phyloP scores from a whole-genome alignment of 2,797 vertebrate genomes.

The Labeo calbasu region DNA sequence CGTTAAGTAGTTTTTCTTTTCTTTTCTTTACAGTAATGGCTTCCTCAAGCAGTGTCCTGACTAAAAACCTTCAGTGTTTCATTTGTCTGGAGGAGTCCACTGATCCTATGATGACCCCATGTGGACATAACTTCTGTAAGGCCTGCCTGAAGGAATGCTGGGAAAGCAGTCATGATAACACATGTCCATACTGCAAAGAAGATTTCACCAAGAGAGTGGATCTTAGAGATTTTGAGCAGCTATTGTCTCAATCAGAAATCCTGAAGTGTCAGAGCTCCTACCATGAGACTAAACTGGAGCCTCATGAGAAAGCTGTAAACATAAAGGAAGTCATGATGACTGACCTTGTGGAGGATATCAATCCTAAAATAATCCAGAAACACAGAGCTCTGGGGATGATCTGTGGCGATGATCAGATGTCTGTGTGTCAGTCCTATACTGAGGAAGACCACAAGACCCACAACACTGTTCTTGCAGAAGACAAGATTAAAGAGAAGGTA shows the following conservation, averaged over 20 bases:
- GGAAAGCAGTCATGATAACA: constrained; percentile 3
- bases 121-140: constrained; percentile 51
- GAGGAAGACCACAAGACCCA: constrained; percentile 21
- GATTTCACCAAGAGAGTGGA: constrained; percentile 7
- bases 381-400: constrained; percentile 18
- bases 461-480: constrained; percentile 13
- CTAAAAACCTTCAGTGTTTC: constrained; percentile 24
- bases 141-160: constrained; percentile 41
- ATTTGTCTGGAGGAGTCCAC: constrained; percentile 42
- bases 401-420: constrained; percentile 18
- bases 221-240: neutral
- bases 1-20: neutral
- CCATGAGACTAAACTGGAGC: constrained; percentile 1
- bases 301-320: neutral
- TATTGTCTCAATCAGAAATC: neutral
- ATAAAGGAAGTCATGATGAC: constrained; percentile 11
- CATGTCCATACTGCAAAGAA: constrained; percentile 35
- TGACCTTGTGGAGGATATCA: constrained; percentile 22
- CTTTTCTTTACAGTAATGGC: neutral
- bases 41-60: neutral
- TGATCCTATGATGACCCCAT: constrained; percentile 38
- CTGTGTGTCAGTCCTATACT: constrained; percentile 11
- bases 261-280: constrained; percentile 5
- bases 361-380: constrained; percentile 12
- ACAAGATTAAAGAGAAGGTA: neutral